phyloP scores from a whole-genome alignment of 2,113 vertebrate genomes.

The Charadrius vociferus region DNA sequence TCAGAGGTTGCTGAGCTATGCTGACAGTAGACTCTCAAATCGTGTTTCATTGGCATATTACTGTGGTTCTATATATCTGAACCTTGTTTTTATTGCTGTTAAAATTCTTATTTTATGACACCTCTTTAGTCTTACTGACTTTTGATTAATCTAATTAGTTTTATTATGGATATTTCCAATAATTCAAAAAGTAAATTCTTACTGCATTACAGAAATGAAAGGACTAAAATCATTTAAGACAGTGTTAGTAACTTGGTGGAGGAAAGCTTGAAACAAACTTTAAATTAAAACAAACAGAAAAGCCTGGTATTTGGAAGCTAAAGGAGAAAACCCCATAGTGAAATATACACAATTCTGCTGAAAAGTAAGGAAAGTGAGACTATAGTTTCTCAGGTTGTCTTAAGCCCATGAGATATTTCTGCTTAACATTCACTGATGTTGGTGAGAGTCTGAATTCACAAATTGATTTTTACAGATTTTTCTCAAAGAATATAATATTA shows the following conservation, averaged over 20 bases:
- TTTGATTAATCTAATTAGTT: neutral
- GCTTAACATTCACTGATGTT: neutral
- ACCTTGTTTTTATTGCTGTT: neutral
- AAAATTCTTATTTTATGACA: neutral
- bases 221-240: neutral
- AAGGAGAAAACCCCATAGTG: accelerated
- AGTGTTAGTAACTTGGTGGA: neutral
- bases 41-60: neutral
- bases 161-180: neutral
- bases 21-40: neutral
- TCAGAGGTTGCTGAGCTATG: neutral
- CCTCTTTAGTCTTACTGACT: neutral
- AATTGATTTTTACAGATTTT: neutral
- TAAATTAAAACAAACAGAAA: neutral
- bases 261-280: neutral
- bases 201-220: neutral
- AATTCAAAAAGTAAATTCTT: neutral
- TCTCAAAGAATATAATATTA: neutral
- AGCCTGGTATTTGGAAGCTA: neutral
- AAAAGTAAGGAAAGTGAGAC: neutral
- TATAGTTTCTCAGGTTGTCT: neutral
- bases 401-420: neutral
- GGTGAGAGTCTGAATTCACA: neutral
- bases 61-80: neutral
- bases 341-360: neutral